Percentiles rank a stretch among this genome's conserved stretches.
Conservation (phyloP, 2,888 invertebrate genomes). For the Nebria salina region DNA sequence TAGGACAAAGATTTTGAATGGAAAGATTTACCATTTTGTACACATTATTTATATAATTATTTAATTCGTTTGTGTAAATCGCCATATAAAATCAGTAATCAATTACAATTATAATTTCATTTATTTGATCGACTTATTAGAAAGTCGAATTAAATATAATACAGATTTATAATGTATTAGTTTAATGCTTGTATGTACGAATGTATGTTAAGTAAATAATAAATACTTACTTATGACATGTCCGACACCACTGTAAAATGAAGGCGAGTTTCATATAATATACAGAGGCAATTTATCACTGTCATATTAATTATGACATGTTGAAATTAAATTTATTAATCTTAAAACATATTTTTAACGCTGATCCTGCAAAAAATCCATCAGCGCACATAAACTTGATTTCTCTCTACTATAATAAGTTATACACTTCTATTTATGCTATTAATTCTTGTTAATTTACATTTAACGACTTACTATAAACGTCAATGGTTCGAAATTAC, state of each 20-base stretch:
- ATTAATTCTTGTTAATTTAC: constrained; percentile 45
- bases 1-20: neutral
- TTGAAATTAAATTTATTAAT: constrained; percentile 46
- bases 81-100: no score
- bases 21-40: no score
- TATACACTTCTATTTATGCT: constrained; percentile 22
- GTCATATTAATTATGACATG: constrained; percentile 46
- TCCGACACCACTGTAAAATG: neutral
- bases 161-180: no score
- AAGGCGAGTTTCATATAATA: constrained; percentile 30
- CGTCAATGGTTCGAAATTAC: constrained; percentile 30
- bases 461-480: constrained; percentile 38
- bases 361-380: constrained; percentile 22
- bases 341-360: constrained; percentile 43
- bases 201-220: neutral
- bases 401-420: constrained; percentile 33
- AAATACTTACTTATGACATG: neutral
- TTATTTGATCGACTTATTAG: no score
- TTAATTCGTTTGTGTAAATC: no score
- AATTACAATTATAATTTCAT: no score
- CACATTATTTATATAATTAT: no score
- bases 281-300: constrained; percentile 41
- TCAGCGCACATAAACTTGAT: constrained; percentile 21
- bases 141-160: no score
- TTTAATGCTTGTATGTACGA: no score